Base-by-base conservation (phyloP, 2,888 invertebrate genomes). In the Eurytoma californica region DNA sequence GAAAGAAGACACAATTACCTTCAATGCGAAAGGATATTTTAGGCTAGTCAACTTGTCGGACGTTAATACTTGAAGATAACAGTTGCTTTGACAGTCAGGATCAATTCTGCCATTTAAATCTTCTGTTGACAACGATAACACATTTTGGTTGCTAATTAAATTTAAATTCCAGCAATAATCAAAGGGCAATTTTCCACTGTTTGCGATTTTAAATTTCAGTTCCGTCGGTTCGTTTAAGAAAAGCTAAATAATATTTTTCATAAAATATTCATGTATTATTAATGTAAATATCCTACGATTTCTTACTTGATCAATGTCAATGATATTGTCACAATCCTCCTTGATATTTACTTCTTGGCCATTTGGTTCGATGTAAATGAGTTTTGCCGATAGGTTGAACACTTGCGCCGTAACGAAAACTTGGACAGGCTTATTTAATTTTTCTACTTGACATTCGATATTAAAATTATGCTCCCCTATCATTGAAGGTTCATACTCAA, bases 401-500 rank as follows among this genome's bases (percentile, higher is more conserved):
- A 93, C 93, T 20, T 91, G 90, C 3, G 92, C 91, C 57, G 91
- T 91, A 1, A 94, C 91, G 74, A 91, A 91, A 58, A 94, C 84
- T 3, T 90, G 90, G 65, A 94, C 85, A 57, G 91, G 91, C 79
- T 91, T 91, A 47, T 91, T 92, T 88, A 92, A 88, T 85, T 91
- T 91, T 74, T 92, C 91, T 0, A 94, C 86, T 20, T 86, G 87
- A 85, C 93, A 94, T 84, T 92, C 92, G 84, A 94, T 88, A 83
- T 91, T 91, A 85, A 93, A 94, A 12, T 91, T 91, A 20, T 91
- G 84, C 47, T 92, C 92, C 0, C 93, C 94, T 61, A 92, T 91
- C 83, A 91, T 88, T 65, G 91, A 91, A 0, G 94, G 92, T 30
- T 92, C 91, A 84, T 92, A 93, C 77, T 90, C 90, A 58, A 94